Evolutionary conservation across 2,113 vertebrate species (phyloP).

Genomic region (Puma concolor): DNA sequence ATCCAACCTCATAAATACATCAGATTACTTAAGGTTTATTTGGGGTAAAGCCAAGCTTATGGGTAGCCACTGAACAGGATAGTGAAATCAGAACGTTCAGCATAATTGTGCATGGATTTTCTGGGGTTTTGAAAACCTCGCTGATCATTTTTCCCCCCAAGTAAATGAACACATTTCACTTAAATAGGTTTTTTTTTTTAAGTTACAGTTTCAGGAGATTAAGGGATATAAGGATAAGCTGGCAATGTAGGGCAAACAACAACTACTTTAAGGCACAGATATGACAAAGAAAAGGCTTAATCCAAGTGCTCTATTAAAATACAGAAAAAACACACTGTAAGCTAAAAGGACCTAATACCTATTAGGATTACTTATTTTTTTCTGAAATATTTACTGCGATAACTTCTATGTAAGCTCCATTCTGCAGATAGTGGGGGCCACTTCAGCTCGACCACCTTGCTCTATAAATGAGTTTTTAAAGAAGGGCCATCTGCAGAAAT

Average conservation of each 20-base stretch:
- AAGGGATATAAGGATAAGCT: neutral
- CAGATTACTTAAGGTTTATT: neutral
- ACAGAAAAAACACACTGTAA: neutral
- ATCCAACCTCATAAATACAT: neutral
- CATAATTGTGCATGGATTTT: neutral
- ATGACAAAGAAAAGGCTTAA: slow-evolving; percentile 6
- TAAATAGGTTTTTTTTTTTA: neutral
- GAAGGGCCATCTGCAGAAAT: neutral
- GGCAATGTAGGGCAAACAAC: neutral
- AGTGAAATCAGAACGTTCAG: neutral
- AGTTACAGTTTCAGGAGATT: slow-evolving; percentile 29
- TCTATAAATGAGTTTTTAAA: neutral
- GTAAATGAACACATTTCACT: slow-evolving; percentile 15
- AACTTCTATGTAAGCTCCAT: neutral
- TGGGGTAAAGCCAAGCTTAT: neutral
- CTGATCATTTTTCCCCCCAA: neutral
- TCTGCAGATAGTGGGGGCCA: neutral
- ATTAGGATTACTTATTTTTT: neutral
- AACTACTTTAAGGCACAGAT: neutral
- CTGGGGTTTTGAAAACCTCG: neutral
- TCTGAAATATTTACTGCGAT: neutral
- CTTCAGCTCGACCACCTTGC: neutral
- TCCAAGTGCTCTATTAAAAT: slow-evolving; percentile 29
- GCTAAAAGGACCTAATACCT: neutral
- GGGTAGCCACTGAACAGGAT: neutral